Conservation (phyloP, 2,113 vertebrate genomes). For the Hemiscyllium ocellatum region DNA sequence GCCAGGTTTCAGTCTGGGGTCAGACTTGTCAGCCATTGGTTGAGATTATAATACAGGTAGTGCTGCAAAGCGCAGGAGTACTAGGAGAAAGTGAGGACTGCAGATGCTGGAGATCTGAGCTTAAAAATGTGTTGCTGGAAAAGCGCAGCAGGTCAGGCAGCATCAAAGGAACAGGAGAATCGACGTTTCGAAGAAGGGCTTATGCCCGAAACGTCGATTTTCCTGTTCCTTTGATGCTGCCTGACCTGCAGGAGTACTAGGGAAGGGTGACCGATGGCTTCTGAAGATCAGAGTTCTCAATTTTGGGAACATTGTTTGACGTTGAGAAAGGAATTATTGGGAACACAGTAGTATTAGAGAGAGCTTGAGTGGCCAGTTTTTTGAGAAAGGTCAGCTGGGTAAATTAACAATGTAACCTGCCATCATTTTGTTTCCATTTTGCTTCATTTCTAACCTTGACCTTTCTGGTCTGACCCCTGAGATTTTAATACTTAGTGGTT, state of each 20-base stretch:
- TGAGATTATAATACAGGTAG: neutral
- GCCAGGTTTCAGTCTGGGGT: no score
- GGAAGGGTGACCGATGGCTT: neutral
- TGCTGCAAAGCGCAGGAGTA: neutral
- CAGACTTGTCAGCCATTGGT: no score
- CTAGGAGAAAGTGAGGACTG: no score
- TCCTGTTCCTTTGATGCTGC: no score
- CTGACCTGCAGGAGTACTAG: neutral
- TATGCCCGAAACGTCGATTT: no score
- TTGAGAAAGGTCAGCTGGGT: neutral
- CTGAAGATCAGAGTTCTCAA: neutral
- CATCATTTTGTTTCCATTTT: neutral
- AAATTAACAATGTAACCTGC: neutral
- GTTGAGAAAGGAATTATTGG: neutral
- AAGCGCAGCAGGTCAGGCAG: no score
- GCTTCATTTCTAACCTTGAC: neutral
- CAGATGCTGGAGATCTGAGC: no score
- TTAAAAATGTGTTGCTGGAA: no score
- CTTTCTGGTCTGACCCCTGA: neutral
- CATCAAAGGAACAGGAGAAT: no score
- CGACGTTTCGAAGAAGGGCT: no score
- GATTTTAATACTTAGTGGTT: neutral
- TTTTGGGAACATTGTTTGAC: neutral
- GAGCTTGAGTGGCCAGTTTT: neutral
- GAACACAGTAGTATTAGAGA: neutral